phyloP scores from a whole-genome alignment of 2,888 invertebrate species.

The Drosophila sordidapex region DNA sequence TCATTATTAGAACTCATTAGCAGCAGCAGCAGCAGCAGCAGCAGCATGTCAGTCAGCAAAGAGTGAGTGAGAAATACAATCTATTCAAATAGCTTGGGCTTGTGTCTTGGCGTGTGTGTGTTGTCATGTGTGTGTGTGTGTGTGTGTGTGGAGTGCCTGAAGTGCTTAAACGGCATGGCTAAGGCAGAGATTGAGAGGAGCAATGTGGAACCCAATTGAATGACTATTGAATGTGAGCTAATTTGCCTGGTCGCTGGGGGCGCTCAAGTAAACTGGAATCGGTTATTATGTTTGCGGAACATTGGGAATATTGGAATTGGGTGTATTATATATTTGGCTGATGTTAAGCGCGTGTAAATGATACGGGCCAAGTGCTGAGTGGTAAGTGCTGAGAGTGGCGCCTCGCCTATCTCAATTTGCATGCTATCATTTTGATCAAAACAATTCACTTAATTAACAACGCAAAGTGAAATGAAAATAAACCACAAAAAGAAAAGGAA shows the following conservation, averaged over 20 bases:
- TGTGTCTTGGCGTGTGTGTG: conserved; percentile 6
- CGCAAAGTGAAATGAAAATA: conserved; percentile 35
- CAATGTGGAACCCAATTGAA: conserved; percentile 1
- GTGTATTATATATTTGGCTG: conserved; percentile 1
- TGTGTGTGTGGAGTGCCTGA: conserved; percentile 17
- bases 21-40: conserved; percentile 44
- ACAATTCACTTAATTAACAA: conserved; percentile 53
- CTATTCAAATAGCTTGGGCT: conserved; percentile 24
- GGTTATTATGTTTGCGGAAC: conserved; percentile 25
- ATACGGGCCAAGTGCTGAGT: neutral
- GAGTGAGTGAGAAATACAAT: conserved; percentile 20
- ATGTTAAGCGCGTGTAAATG: conserved; percentile 1
- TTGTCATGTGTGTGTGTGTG: neutral
- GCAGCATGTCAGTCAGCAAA: conserved; percentile 26
- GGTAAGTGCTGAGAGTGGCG: neutral
- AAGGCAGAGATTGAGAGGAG: neutral
- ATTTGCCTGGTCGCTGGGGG: conserved; percentile 42
- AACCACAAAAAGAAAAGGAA: conserved; percentile 23
- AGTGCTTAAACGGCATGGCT: conserved; percentile 30
- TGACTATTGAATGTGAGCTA: conserved; percentile 52
- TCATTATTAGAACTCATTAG: conserved; percentile 75
- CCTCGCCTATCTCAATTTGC: neutral
- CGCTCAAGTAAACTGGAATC: conserved; percentile 15
- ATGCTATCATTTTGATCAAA: conserved; percentile 27
- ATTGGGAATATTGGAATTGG: conserved; percentile 5